Evolutionary conservation across 2,797 vertebrate species (phyloP).

Genomic region (Spea hammondii): DNA sequence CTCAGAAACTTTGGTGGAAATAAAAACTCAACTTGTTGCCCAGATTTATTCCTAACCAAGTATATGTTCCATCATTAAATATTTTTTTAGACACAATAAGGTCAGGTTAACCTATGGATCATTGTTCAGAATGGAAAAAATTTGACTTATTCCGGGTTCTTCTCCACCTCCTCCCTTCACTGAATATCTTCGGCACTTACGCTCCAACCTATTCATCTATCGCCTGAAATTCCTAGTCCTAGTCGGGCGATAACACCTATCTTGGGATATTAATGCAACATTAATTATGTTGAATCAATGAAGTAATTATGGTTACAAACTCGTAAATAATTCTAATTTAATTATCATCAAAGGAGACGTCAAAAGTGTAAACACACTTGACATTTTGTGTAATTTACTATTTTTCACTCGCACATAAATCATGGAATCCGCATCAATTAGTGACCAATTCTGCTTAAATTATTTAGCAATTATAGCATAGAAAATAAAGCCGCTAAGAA

Average conservation of each 20-base stretch:
- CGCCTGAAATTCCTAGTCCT: conserved; percentile 14
- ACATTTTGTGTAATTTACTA: conserved; percentile 40
- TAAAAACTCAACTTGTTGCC: too few species aligned
- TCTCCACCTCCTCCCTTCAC: background rate
- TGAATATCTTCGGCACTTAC: background rate
- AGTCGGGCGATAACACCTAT: conserved; percentile 7
- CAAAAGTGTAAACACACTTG: conserved; percentile 46
- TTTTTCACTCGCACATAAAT: background rate
- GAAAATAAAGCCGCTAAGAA: background rate
- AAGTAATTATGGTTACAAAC: conserved; percentile 40
- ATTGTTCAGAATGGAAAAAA: too few species aligned
- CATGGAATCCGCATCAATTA: conserved; percentile 28
- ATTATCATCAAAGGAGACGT: conserved; percentile 43
- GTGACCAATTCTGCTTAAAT: conserved; percentile 23
- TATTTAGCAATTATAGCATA: conserved; percentile 20
- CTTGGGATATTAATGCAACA: conserved; percentile 33
- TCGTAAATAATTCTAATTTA: conserved; percentile 46
- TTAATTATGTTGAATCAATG: conserved; percentile 49
- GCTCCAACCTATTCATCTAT: background rate
- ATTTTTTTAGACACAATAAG: too few species aligned
- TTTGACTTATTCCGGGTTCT: too few species aligned
- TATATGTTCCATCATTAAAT: too few species aligned
- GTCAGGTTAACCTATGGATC: too few species aligned
- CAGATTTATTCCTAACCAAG: too few species aligned
- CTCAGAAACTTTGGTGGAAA: too few species aligned